Evolutionary conservation across 30 jellyfish, hydroid and myxozoan species (phyloP), one percentile per base, ranked within the genome.

Genomic region (Aurelia aurita): DNA sequence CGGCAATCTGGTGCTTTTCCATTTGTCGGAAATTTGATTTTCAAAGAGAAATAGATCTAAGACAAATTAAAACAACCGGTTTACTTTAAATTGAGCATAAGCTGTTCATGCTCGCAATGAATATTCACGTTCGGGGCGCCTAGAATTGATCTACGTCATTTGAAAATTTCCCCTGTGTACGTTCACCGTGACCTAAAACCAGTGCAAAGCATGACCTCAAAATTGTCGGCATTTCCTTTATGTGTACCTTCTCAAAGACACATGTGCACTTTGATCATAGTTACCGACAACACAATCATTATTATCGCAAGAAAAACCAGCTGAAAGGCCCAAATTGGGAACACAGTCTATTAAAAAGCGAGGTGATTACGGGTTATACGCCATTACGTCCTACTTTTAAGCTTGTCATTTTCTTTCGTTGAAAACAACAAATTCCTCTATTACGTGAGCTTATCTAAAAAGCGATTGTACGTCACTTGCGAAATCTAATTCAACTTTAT

Each of bases 101-200:
- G 90, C 90, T 80, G 39, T 65, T 34, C 70, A 39, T 25, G 54
- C 29, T 57, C 47, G 23, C 80, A 80, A 80, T 80, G 64, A 80
- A 63, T 80, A 80, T 80, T 80, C 82, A 80, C 15, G 66, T 16
- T 47, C 29, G 58, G 81, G 90, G 90, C 90, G 90, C 82, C 90
- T 81, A 45, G 81, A 26, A 22, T 51, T 80, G 74, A 63, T 80
- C 47, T 27, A 80, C 53, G 47, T 53, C 86, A 46, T 60, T 54
- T 73, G 58, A 74, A 54, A 64, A 74, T 55, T 74, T 74, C 39
- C 76, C 55, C 77, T 53, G 75, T 57, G 75, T 29, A 55, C 58
- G 62, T 57, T 57, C 79, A 67, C 88, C 84, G 82, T 69, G 91
- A 81, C 91, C 91, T 62, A 35, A 67, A 81, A 28, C 77, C 32